Evolutionary conservation across 2,888 invertebrate genomes (phyloP).

Genomic region (Eristalis intricaria): DNA sequence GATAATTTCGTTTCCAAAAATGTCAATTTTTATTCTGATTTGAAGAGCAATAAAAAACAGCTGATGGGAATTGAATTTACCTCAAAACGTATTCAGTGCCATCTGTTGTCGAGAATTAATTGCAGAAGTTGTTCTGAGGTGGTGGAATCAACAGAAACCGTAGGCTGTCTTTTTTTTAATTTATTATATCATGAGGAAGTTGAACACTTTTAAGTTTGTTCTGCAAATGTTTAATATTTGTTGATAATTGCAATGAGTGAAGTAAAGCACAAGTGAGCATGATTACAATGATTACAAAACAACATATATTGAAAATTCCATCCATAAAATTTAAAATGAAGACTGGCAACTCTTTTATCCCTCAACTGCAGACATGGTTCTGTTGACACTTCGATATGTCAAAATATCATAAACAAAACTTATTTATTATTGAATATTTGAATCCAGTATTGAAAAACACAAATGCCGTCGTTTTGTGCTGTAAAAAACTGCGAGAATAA

Average conservation of each 20-base stretch:
- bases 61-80: constrained; percentile 4
- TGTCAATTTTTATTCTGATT: constrained; percentile 23
- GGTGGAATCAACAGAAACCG: no score
- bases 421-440: background rate
- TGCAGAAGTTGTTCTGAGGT: background rate
- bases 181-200: no score
- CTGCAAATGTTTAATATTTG: no score
- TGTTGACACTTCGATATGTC: background rate
- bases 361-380: background rate
- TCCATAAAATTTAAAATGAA: background rate
- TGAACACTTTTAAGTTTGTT: no score
- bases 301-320: no score
- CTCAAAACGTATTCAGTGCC: background rate
- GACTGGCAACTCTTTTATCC: background rate
- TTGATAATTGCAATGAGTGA: no score
- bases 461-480: constrained; percentile 81
- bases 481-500: constrained; percentile 79
- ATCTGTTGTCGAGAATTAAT: background rate
- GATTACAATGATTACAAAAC: no score
- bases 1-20: constrained; percentile 33
- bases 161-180: no score
- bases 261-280: no score
- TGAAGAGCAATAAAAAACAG: constrained; percentile 30
- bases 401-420: constrained; percentile 30
- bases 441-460: background rate